A percentile compares a stretch with the other conserved stretches of the same genome.
phyloP scores from a whole-genome alignment of 2,113 vertebrate genomes.

The Nycticebus coucang region DNA sequence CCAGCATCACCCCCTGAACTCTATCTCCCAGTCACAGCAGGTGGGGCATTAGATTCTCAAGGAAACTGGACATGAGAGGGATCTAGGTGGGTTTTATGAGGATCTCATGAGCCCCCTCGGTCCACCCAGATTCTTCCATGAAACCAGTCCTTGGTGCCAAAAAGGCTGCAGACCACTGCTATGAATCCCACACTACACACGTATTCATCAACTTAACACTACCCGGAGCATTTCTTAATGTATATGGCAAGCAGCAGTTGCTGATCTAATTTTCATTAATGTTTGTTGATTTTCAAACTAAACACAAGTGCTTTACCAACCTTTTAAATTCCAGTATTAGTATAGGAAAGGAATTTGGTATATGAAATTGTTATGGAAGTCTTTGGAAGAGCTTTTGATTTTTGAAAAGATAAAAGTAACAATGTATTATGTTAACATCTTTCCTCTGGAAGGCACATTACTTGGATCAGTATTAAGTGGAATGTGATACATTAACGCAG shows the following conservation, averaged over 20 bases:
- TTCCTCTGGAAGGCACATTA: not conserved
- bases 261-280: not conserved
- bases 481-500: not conserved
- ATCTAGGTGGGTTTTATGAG: no score
- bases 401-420: not conserved
- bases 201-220: not conserved
- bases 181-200: not conserved
- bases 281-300: constrained; percentile 42
- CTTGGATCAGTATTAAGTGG: not conserved
- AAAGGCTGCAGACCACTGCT: no score
- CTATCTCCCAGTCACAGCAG: no score
- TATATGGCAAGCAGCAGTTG: not conserved
- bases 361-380: not conserved
- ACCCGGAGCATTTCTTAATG: not conserved
- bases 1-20: no score
- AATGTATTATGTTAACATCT: not conserved
- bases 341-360: not conserved
- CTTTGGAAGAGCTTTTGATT: not conserved
- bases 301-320: not conserved
- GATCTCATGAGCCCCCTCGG: no score
- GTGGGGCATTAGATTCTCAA: no score
- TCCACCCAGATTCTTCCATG: no score
- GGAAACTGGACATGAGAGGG: no score
- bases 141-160: no score
- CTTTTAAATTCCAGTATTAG: not conserved